These are phyloP conservation scores for Drosophila bunnanda DNA, from an alignment of 2,888 invertebrate species.

Conservation along the genomic window DNA sequence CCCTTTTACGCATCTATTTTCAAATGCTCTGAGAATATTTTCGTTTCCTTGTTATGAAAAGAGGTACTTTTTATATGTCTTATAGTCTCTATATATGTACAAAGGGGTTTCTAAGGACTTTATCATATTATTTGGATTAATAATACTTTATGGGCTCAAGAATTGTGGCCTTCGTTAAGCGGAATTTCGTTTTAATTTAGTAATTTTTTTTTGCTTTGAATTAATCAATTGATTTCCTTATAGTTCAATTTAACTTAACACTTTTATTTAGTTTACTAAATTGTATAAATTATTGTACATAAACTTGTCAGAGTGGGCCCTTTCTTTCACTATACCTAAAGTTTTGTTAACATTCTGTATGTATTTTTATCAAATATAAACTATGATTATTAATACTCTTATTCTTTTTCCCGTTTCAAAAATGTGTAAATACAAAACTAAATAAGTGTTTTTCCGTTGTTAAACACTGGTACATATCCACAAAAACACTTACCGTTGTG, in stretches of 20 bases:
- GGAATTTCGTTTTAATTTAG: no score
- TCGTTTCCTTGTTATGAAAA: no score
- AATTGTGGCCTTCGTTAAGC: no score
- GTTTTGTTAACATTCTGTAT: not conserved
- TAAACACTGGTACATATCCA: not conserved
- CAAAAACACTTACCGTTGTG: conserved; percentile 20
- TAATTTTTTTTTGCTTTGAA: no score
- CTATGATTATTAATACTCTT: not conserved
- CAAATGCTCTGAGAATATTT: no score
- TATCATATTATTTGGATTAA: no score
- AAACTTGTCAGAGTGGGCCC: not conserved
- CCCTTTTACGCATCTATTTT: no score
- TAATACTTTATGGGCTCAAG: no score
- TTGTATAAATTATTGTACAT: not conserved
- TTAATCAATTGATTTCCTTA: no score
- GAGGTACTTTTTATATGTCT: no score
- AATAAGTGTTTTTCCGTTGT: conserved; percentile 1
- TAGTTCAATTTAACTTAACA: not conserved
- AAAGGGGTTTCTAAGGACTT: no score
- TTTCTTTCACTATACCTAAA: not conserved
- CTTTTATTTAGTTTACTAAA: not conserved
- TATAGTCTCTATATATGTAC: no score
- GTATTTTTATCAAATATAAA: not conserved
- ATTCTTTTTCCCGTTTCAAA: not conserved
- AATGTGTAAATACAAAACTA: not conserved